Conservation (phyloP, 2,888 invertebrate genomes). For the Metacarcinus magister region DNA sequence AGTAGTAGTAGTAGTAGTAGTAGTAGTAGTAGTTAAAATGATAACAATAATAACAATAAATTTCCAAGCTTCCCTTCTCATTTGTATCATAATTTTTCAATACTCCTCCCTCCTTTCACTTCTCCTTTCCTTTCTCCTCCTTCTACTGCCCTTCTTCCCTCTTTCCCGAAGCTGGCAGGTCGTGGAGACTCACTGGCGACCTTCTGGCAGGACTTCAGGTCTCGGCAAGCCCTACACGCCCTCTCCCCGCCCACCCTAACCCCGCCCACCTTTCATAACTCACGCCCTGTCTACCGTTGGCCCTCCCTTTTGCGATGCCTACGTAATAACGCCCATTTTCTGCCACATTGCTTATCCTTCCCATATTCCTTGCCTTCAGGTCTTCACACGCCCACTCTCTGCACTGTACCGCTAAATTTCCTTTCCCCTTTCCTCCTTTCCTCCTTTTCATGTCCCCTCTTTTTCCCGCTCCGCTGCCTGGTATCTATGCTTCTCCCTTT, state of each 20-base stretch:
- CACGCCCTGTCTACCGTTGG: neutral
- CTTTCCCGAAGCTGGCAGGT: neutral
- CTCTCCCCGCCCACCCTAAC: neutral
- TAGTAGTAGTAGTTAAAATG: neutral
- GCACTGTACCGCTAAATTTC: no score
- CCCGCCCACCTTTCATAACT: neutral
- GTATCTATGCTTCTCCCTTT: no score
- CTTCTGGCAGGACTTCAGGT: neutral
- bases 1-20: constrained; percentile 36
- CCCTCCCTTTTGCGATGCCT: neutral
- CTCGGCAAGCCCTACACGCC: neutral
- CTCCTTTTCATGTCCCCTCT: no score
- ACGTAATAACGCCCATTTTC: neutral
- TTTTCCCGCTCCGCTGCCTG: neutral
- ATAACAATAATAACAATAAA: neutral
- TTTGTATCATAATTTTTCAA: neutral
- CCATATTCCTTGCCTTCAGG: neutral
- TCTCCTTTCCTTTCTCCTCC: neutral
- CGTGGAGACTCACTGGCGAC: neutral
- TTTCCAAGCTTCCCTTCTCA: neutral
- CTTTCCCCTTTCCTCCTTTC: no score
- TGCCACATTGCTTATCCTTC: neutral
- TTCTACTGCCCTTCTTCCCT: neutral
- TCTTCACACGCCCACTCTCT: no score
- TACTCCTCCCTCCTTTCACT: neutral